Evolutionary conservation across 2,113 vertebrate genomes (phyloP), one percentile per base, ranked within the genome.

Genomic region (Cheirogaleus medius): DNA sequence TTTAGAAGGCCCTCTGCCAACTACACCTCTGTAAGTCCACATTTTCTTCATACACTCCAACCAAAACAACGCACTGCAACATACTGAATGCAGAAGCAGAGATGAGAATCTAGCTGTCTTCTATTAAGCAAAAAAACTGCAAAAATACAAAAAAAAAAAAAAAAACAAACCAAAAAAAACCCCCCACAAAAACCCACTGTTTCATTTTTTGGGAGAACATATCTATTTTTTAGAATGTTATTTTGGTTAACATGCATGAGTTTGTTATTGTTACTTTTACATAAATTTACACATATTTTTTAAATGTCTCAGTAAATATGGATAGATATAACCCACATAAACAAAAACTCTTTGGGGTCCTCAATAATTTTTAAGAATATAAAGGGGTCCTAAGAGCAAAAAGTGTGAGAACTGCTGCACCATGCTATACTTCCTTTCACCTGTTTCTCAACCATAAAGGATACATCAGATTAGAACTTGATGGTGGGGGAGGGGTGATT

Each of bases 11-110:
- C n/a, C n/a, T 76, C 58, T 52, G 74, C 63, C 42, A 87, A 17
- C 11, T n/a, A 60, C 18, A 15, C 37, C 44, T 49, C 5, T 83
- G 2, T 39, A n/a, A 60, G 27, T 14, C n/a, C 32, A 63, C n/a
- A 78, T 85, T 93, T 90, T 90, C n/a, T 90, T 92, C 44, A 92
- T 9, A 76, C 1, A 63, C 54, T 94, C 88, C 27, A 49, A 66
- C 42, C 49, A 37, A 78, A 64, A 94, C 2, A 76, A 69, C 37
- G 20, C 47, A 52, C 11, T 15, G 9, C 23, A 66, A 90, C 34
- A 56, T 58, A 87, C 0, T 34, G n/a, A 87, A 88, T 54, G 29
- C 15, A 83, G 54, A 83, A 86, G 78, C n/a, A 66, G 25, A 34
- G 63, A 32, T 3, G 29, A 78, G 14, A 87, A 66, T 64, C 25